These are phyloP conservation scores for Equus quagga DNA, from an alignment of 2,113 vertebrate genomes.

Conservation along the genomic window DNA sequence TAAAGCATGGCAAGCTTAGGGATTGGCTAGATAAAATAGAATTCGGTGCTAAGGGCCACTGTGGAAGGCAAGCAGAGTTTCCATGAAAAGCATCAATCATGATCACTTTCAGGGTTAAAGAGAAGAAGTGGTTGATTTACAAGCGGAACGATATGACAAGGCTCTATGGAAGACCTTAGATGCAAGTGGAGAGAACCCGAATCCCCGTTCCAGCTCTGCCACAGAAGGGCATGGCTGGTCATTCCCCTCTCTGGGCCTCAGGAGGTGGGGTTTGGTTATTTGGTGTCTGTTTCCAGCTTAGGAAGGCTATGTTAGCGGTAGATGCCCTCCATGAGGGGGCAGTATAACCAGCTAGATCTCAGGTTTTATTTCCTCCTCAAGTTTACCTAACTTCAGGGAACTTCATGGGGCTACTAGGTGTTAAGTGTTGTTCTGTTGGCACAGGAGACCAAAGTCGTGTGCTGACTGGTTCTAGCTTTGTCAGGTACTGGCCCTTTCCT, in stretches of 20 bases:
- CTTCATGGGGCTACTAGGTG: not conserved
- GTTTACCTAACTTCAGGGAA: not conserved
- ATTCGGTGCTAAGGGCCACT: not conserved
- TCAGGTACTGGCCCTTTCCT: not conserved
- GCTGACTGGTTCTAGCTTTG: not conserved
- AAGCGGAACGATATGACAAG: not conserved
- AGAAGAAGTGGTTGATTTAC: not conserved
- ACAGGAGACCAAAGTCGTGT: not conserved
- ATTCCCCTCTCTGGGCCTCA: not conserved
- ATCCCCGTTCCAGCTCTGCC: not conserved
- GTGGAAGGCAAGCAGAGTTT: not conserved
- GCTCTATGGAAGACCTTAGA: not conserved
- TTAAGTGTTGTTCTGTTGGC: not conserved
- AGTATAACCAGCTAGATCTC: not conserved
- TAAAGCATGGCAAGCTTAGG: not conserved
- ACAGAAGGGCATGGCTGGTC: not conserved
- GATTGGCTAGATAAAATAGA: not conserved
- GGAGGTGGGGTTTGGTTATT: not conserved
- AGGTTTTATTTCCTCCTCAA: not conserved
- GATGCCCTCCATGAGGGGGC: rapidly evolving
- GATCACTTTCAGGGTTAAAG: too few species aligned
- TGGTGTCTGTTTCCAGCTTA: not conserved
- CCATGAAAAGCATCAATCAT: not conserved
- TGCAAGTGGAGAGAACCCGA: not conserved
- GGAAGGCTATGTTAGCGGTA: not conserved